Conservation (phyloP, 2,888 invertebrate species). For the Athalia rosae region DNA sequence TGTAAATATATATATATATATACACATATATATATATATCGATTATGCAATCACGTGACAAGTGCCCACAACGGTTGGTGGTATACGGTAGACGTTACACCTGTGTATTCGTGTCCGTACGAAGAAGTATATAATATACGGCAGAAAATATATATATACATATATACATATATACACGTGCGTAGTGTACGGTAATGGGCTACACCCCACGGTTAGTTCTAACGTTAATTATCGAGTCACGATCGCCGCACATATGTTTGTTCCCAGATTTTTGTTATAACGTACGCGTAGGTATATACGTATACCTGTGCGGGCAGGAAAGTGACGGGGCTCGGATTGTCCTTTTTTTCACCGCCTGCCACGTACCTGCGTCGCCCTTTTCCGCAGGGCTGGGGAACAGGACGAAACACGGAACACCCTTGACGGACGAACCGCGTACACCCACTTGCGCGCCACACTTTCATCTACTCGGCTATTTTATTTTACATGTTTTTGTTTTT, state of each 20-base stretch:
- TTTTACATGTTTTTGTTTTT: too few relatives aligned
- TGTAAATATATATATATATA: conserved; percentile 64
- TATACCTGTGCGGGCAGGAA: neutral
- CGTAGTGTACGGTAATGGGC: neutral
- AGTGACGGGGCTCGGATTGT: neutral
- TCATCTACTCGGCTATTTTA: too few relatives aligned
- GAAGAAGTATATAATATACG: neutral
- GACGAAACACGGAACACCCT: too few relatives aligned
- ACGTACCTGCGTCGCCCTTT: neutral
- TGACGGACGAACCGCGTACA: too few relatives aligned
- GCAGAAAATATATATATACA: conserved; percentile 45
- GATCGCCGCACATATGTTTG: conserved; percentile 57
- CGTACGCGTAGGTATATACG: conserved; percentile 33
- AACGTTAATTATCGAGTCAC: conserved; percentile 65
- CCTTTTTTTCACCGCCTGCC: neutral
- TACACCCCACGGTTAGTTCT: conserved; percentile 54
- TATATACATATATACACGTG: conserved; percentile 36
- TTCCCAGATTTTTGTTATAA: conserved; percentile 56
- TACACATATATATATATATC: conserved; percentile 61
- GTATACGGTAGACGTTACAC: neutral
- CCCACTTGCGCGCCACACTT: too few relatives aligned
- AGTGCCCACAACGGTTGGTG: conserved; percentile 44
- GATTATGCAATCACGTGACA: conserved; percentile 69
- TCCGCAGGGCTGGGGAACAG: neutral
- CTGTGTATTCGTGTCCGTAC: conserved; percentile 47